Conservation (phyloP, 2,113 vertebrate species). For the Vanacampus margaritifer region DNA sequence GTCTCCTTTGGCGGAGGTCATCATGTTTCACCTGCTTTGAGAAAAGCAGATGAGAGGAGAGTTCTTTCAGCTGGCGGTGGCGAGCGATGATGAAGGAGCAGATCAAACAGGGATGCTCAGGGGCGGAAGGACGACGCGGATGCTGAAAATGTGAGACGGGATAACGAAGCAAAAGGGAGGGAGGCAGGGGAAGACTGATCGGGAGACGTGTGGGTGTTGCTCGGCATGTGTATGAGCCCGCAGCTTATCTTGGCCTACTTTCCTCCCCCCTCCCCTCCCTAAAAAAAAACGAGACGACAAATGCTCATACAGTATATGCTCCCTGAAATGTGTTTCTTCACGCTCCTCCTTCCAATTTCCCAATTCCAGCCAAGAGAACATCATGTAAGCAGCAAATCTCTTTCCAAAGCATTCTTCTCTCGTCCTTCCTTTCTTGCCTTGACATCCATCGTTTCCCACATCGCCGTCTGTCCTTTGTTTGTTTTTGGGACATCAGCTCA, state of each 20-base stretch:
- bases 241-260: constrained; percentile 73
- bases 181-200: constrained; percentile 11
- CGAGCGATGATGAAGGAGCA: constrained; percentile 23
- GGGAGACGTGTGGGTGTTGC: constrained; percentile 53
- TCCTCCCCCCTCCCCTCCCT: constrained; percentile 18
- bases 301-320: constrained; percentile 21
- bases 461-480: constrained; percentile 21
- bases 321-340: constrained; percentile 34
- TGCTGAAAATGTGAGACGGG: constrained; percentile 31
- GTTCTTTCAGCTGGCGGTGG: constrained; percentile 21
- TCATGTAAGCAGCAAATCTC: neutral
- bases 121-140: constrained; percentile 32
- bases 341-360: constrained; percentile 24
- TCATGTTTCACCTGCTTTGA: neutral
- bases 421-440: neutral
- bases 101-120: constrained; percentile 48
- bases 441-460: neutral
- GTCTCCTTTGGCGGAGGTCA: neutral
- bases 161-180: constrained; percentile 32
- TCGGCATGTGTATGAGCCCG: constrained; percentile 60
- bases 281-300: constrained; percentile 35
- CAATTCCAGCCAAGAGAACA: constrained; percentile 29
- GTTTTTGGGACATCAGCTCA: constrained; percentile 25
- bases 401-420: constrained; percentile 5
- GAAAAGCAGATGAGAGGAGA: neutral